Evolutionary conservation across 1,140 invertebrate species (phyloP).

Genomic region (Drosophila murphyi): DNA sequence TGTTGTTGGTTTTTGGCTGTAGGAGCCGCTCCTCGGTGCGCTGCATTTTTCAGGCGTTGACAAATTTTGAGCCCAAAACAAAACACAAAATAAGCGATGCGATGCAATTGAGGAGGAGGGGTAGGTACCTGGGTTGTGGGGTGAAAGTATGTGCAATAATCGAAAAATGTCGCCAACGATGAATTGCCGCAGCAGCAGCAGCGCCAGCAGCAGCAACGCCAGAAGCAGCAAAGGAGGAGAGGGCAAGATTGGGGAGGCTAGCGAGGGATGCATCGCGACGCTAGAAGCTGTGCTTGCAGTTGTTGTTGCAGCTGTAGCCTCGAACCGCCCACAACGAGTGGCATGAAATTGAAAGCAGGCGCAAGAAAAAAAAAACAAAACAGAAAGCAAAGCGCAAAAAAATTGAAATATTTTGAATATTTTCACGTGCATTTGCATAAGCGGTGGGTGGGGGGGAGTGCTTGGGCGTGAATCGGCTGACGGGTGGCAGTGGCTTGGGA

Average conservation of each 20-base stretch:
- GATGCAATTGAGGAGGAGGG: background rate
- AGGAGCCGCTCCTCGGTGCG: conserved; percentile 9
- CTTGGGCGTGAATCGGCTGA: background rate
- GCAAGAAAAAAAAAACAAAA: too few species aligned
- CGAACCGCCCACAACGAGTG: conserved; percentile 30
- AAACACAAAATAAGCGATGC: conserved; percentile 60
- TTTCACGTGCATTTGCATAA: conserved; percentile 82
- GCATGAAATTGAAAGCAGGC: conserved; percentile 60
- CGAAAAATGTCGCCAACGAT: conserved; percentile 67
- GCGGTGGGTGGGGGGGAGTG: conserved; percentile 16
- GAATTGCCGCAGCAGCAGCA: conserved; percentile 26
- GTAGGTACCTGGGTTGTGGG: background rate
- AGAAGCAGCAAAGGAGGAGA: background rate
- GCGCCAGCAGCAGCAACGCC: background rate
- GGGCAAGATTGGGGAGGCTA: background rate
- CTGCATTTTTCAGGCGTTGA: conserved; percentile 74
- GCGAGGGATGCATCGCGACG: conserved; percentile 4
- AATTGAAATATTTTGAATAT: conserved; percentile 79
- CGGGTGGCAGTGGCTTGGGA: background rate
- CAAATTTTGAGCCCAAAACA: conserved; percentile 75
- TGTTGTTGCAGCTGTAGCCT: conserved; percentile 5
- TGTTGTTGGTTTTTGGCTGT: too few species aligned
- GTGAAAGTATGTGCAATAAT: conserved; percentile 78
- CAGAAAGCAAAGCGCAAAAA: conserved; percentile 31
- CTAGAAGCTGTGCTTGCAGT: conserved; percentile 27